phyloP scores from a whole-genome alignment of 2,888 invertebrate species.

The Pollenia griseotomentosa region DNA sequence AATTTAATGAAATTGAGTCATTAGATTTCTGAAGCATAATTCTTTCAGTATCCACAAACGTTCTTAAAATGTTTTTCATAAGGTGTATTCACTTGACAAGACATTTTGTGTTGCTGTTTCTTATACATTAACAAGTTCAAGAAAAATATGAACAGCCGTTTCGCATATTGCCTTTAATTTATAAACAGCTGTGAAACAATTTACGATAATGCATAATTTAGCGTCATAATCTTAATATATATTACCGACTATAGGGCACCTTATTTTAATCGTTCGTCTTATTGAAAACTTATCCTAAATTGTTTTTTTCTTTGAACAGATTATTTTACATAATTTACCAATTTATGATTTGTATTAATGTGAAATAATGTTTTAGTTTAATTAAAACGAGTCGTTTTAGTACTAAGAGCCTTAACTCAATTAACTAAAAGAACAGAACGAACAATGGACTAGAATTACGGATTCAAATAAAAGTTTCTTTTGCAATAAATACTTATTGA shows the following conservation, averaged over 20 bases:
- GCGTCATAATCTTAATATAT: no score
- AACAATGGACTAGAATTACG: neutral
- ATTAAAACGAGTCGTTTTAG: conserved; percentile 53
- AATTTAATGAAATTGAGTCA: no score
- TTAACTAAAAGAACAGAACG: conserved; percentile 2
- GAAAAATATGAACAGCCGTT: no score
- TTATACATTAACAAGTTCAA: no score
- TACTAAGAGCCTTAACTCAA: conserved; percentile 42
- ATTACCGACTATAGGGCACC: neutral
- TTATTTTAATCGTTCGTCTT: neutral
- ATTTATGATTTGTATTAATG: conserved; percentile 55
- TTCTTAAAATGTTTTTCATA: no score
- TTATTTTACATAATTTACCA: conserved; percentile 51
- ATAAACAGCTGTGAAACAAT: no score
- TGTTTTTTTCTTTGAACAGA: neutral
- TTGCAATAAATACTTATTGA: conserved; percentile 3
- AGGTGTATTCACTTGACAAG: no score
- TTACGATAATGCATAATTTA: no score
- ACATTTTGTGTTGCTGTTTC: no score
- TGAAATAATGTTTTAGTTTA: conserved; percentile 49
- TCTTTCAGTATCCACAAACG: no score
- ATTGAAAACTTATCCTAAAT: neutral
- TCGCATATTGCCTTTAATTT: no score
- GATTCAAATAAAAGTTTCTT: conserved; percentile 22
- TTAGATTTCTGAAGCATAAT: no score